phyloP scores from a whole-genome alignment of 2,797 vertebrate species.

The Tapera naevia region DNA sequence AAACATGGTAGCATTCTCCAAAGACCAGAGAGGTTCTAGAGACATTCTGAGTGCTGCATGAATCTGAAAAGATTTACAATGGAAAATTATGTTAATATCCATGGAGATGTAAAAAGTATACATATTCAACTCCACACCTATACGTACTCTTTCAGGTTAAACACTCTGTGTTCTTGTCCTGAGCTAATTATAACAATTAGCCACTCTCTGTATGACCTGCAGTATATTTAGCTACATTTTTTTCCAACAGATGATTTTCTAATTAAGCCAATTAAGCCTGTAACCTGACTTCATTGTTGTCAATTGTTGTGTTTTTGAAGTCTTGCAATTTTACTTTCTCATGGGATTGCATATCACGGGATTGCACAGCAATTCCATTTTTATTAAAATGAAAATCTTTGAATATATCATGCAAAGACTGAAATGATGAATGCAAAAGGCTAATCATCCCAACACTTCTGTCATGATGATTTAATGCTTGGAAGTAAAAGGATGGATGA shows the following conservation, averaged over 20 bases:
- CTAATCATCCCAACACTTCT: background rate
- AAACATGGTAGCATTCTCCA: background rate
- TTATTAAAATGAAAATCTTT: constrained; percentile 14
- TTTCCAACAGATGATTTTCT: background rate
- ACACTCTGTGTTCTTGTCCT: background rate
- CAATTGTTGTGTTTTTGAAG: background rate
- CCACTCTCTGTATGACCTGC: background rate
- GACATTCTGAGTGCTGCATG: background rate
- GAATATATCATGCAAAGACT: background rate
- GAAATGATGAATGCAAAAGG: background rate
- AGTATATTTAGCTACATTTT: background rate
- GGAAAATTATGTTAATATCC: background rate
- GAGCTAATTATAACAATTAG: background rate
- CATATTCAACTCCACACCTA: background rate
- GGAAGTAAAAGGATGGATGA: background rate
- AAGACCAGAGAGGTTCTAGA: background rate
- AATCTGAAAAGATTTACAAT: background rate
- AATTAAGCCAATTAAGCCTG: background rate
- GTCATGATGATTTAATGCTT: background rate
- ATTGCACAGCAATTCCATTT: background rate
- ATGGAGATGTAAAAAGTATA: background rate
- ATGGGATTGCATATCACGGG: background rate
- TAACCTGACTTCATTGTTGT: background rate
- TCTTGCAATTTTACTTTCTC: background rate
- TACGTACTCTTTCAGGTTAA: background rate